phyloP scores from a whole-genome alignment of 2,113 vertebrate species.

The Oncorhynchus tshawytscha region DNA sequence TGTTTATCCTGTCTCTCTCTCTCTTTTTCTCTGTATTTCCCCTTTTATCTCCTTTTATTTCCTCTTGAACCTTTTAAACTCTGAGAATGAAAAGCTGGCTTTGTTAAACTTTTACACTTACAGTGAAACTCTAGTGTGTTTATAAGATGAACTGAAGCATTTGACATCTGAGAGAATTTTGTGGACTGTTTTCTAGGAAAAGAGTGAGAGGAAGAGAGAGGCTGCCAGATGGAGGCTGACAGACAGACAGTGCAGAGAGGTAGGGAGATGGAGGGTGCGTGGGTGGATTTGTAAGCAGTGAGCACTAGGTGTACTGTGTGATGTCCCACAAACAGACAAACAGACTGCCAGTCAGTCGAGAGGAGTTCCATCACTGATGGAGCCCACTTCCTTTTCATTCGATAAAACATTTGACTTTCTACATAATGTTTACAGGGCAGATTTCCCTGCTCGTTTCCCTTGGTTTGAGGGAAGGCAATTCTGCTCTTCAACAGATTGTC shows the following conservation, averaged over 20 bases:
- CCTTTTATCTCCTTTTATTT: too few species aligned
- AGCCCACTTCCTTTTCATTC: not conserved
- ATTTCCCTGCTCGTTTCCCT: conserved; percentile 26
- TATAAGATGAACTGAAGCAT: too few species aligned
- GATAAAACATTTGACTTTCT: not conserved
- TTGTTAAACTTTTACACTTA: too few species aligned
- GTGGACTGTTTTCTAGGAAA: conserved; percentile 19
- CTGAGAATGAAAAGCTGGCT: too few species aligned
- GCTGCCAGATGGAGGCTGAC: conserved; percentile 41
- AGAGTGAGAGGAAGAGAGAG: conserved; percentile 12
- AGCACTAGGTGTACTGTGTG: not conserved
- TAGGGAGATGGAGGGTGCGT: not conserved
- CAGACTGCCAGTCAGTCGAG: not conserved
- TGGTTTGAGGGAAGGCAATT: conserved; percentile 13
- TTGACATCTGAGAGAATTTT: not conserved
- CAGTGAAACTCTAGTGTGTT: too few species aligned
- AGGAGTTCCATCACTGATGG: not conserved
- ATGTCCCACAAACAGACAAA: not conserved
- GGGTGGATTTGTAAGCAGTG: not conserved
- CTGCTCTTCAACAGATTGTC: conserved; percentile 16
- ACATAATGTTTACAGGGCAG: not conserved
- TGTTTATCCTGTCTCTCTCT: too few species aligned
- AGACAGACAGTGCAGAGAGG: conserved; percentile 13
- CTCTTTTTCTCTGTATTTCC: too few species aligned
- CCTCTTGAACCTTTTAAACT: too few species aligned